Evolutionary conservation across 2,888 invertebrate species (phyloP).

Genomic region (Esperia sulphurella): DNA sequence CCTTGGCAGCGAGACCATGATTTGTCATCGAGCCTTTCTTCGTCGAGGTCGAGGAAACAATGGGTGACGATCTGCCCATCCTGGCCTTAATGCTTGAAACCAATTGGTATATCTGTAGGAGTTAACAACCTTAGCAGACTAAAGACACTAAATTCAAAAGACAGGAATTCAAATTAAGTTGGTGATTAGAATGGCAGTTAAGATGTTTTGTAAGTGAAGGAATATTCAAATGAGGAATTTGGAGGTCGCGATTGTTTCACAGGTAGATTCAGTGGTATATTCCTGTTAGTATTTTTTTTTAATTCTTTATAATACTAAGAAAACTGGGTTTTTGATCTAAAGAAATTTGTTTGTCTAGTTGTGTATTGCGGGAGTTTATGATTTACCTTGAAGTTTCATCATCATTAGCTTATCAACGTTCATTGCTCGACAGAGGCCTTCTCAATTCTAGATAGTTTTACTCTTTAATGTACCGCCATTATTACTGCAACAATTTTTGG

Average conservation of each 20-base stretch:
- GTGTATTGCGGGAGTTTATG: too few relatives aligned
- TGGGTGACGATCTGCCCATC: slow-evolving; percentile 56
- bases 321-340: too few relatives aligned
- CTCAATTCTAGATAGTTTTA: too few relatives aligned
- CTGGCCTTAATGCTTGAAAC: slow-evolving; percentile 53
- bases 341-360: too few relatives aligned
- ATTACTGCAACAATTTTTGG: too few relatives aligned
- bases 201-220: slow-evolving; percentile 22
- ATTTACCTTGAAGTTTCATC: too few relatives aligned
- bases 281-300: neutral
- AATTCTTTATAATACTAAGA: neutral
- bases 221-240: slow-evolving; percentile 72
- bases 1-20: slow-evolving; percentile 58
- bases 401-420: too few relatives aligned
- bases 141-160: neutral
- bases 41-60: slow-evolving; percentile 63
- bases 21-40: slow-evolving; percentile 69
- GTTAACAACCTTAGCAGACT: slow-evolving; percentile 5
- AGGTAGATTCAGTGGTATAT: slow-evolving; percentile 4
- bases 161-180: slow-evolving; percentile 17
- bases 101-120: slow-evolving; percentile 49
- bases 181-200: slow-evolving; percentile 19
- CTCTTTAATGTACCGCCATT: too few relatives aligned
- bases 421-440: too few relatives aligned
- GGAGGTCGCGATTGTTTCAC: slow-evolving; percentile 66